Evolutionary conservation across 2,113 vertebrate genomes (phyloP), one percentile per base, ranked within the genome.

Genomic region (Larimichthys polyactis): DNA sequence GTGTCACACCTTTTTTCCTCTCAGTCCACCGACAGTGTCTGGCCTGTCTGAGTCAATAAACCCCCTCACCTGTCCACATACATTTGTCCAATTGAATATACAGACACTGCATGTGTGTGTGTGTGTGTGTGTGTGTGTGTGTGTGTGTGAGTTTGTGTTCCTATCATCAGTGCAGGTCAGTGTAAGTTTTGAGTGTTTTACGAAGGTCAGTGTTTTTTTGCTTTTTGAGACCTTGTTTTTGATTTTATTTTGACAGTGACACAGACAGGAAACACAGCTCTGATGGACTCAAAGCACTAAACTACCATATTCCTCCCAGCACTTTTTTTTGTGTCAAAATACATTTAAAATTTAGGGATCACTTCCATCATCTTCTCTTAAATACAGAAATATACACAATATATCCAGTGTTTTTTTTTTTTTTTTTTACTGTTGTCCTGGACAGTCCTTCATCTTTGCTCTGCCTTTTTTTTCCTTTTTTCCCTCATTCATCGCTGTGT

Each of bases 11-110:
- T 16, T 17, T 22, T 55, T 6, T 4, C 27, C 20, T 15, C 11
- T 36, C 32, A 64, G 29, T 43, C 29, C 36, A 11, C n/a, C 51
- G 57, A 57, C 27, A 20, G 12, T 49, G 69, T 62, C 29, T 0
- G 51, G 7, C 54, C 70, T 55, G 66, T 71, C 71, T 60, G 14
- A 7, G 15, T 10, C 52, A 57, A 74, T 78, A 40, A 64, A 54
- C 57, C 59, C 58, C 46, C 71, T 16, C 19, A 36, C 60, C 40
- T 60, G 19, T 67, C 40, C 6, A 19, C 11, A 12, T 40, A 16
- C 7, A 20, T 58, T 36, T 54, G 22, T 29, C 52, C 48, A 3
- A 36, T 67, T 60, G 5, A 43, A 66, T 17, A 36, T 22, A 40
- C 19, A 51, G 11, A 29, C 51, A 12, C 15, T 54, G 19, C n/a